These are phyloP conservation scores for Cephus runcator DNA, from an alignment of 2,888 invertebrate genomes.

Conservation along the genomic window DNA sequence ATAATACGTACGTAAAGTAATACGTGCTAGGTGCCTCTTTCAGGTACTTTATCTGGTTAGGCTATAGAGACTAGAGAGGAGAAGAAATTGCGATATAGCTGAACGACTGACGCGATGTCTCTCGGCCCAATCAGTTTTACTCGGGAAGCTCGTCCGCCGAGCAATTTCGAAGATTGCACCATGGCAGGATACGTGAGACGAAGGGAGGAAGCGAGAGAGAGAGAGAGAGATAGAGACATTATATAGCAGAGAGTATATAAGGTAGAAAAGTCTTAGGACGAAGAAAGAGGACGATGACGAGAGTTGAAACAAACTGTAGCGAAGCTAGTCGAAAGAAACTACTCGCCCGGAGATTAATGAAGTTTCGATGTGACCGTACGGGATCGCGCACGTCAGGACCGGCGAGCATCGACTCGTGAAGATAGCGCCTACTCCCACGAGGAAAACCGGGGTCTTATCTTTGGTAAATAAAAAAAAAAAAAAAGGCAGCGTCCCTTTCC, in stretches of 20 bases:
- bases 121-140: conserved; percentile 46
- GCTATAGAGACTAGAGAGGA: conserved; percentile 11
- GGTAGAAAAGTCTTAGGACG: not conserved
- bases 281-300: not conserved
- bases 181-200: conserved; percentile 18
- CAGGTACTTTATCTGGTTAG: not conserved
- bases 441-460: not conserved
- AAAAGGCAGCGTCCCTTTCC: not conserved
- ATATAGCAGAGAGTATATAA: not conserved
- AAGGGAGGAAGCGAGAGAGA: conserved; percentile 16
- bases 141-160: conserved; percentile 28
- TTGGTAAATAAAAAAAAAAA: not conserved
- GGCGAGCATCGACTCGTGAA: conserved; percentile 18
- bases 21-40: not conserved
- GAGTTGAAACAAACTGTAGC: not conserved
- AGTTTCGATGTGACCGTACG: conserved; percentile 22
- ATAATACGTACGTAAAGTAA: conserved; percentile 1
- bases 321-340: conserved; percentile 5
- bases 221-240: conserved; percentile 1
- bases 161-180: conserved; percentile 51
- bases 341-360: conserved; percentile 24
- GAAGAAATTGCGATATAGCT: conserved; percentile 36
- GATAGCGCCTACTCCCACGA: conserved; percentile 10
- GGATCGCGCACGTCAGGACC: conserved; percentile 16
- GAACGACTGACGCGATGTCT: conserved; percentile 43